Conservation (phyloP, 1,140 invertebrate species). For the Lepidurus arcticus region DNA sequence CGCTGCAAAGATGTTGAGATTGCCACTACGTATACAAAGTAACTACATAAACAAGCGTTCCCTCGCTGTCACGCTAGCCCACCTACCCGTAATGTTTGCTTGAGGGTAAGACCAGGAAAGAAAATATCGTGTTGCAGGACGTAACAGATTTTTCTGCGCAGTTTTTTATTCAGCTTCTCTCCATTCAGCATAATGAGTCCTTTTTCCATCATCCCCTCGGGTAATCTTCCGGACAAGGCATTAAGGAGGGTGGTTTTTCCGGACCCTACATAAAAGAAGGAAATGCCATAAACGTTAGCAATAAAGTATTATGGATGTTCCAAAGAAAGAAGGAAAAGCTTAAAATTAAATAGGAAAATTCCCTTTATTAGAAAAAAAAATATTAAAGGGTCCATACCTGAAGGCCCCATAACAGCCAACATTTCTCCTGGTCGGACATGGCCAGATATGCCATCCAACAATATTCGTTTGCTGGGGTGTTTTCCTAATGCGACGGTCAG, state of each 20-base stretch:
- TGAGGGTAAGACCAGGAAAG: conserved; percentile 70
- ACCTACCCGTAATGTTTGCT: conserved; percentile 68
- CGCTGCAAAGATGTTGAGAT: no score
- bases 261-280: conserved; percentile 48
- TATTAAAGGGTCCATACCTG: conserved; percentile 50
- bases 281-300: conserved; percentile 20
- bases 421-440: conserved; percentile 69
- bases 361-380: not conserved
- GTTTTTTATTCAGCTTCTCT: conserved; percentile 65
- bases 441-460: conserved; percentile 66
- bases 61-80: not conserved
- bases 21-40: not conserved
- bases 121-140: conserved; percentile 80
- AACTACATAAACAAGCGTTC: not conserved
- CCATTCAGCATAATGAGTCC: conserved; percentile 70
- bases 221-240: conserved; percentile 62
- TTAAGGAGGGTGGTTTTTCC: conserved; percentile 80
- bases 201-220: conserved; percentile 49
- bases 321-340: conserved; percentile 29
- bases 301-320: conserved; percentile 57
- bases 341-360: not conserved
- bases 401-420: conserved; percentile 76
- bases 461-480: conserved; percentile 48
- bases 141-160: conserved; percentile 71
- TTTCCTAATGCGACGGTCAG: conserved; percentile 51